Evolutionary conservation across 2,888 invertebrate species (phyloP), one percentile per base, ranked within the genome.

Genomic region (Automeris io): DNA sequence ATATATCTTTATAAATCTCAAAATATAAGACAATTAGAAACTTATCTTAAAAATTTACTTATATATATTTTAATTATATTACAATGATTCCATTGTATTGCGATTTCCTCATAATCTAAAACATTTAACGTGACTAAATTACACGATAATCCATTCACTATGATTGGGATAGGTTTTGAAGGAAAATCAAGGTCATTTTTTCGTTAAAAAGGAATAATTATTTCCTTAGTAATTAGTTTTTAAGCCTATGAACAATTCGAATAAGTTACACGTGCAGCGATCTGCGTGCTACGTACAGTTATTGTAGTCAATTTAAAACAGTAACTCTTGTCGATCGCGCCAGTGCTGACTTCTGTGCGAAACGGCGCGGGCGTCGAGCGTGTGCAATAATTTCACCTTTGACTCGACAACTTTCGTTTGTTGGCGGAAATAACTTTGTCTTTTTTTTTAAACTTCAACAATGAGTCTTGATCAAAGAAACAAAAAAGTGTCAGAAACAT

Each of bases 391-490:
- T 61, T 62, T 45, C 40, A 5, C 38, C 39, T 51, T 51, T 58
- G 16, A 29, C 56, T 53, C 57, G 60, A 62, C 61, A 68, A 59
- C 47, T 47, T 41, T 49, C 44, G 41, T 55, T 43, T 33, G 46
- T 77, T 66, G 62, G 72, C 80, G 81, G 55, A 78, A 80, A 83
- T 45, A 33, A 46, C 44, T 35, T 52, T 46, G 47, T 46, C 40
- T 41, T 48, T 52, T 49, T 50, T 49, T 50, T 51, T 48, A 24
- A 34, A 46, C 46, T 48, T 32, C 16, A 49, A 72, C 55, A 49
- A 87, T 87, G 87, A 87, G 86, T 60, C 60, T 85, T 47, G 79
- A 82, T 45, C 64, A 60, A 49, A 74, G 87, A 44, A 82, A 83
- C 38, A 72, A 78, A 58, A 87, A 86, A 57, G 68, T 87, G 11